Base-by-base conservation (phyloP, 1,140 invertebrate genomes). In the Pararge aegeria region DNA sequence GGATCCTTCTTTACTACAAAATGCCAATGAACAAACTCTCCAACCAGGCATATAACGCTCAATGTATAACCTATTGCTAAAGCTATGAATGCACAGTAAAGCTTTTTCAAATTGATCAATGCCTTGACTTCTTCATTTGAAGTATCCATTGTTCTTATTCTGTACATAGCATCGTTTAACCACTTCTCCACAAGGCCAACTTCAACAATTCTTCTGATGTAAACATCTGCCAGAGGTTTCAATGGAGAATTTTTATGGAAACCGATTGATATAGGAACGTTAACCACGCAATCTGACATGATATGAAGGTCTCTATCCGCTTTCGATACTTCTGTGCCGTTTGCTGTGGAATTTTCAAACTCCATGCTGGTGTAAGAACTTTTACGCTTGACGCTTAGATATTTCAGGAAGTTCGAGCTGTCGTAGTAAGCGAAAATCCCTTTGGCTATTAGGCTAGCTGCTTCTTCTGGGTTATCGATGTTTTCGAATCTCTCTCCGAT, bases 161-260 rank as follows among this genome's bases (percentile, higher is more conserved):
- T 80, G 44, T 90, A 82, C 90, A 94, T 94, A 0, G 93, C 93
- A 79, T 96, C 95, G 58, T 92, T 93, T 0, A 95, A 75, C 96
- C 96, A 96, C 78, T 96, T 96, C 64, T 93, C 90, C 0, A 96
- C 91, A 1, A 96, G 87, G 51, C 96, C 95, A 0, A 93, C 93
- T 91, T 97, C 95, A 0, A 94, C 90, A 16, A 96, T 91, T 57
- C 91, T 86, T 62, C 91, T 84, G 20, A 96, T 85, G 57, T 94
- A 92, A 64, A 90, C 86, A 79, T 96, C 94, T 16, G 95, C 92
- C 52, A 92, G 82, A 0, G 92, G 90, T 70, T 95, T 96, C 0
- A 96, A 78, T 4, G 95, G 94, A 0, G 95, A 96, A 83, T 96
- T 96, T 72, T 94, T 96, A 70, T 95, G 94, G 68, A 96, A 90